A percentile compares a stretch with the other conserved stretches of the same genome.
These are phyloP conservation scores for Ruditapes philippinarum DNA, from an alignment of 1,140 invertebrate genomes.

Conservation along the genomic window DNA sequence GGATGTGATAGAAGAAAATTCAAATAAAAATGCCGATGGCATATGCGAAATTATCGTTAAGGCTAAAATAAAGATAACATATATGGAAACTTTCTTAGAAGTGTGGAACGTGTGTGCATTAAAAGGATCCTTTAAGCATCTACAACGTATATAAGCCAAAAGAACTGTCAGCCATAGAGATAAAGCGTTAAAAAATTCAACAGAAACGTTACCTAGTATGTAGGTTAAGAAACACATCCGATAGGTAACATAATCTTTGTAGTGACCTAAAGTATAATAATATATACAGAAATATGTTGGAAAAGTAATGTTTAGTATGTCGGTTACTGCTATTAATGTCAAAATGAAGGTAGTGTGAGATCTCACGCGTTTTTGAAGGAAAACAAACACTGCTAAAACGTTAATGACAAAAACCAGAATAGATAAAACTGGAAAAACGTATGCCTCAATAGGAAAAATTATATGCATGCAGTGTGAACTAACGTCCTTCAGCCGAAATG, in stretches of 20 bases:
- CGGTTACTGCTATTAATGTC: constrained; percentile 28
- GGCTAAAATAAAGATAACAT: not conserved
- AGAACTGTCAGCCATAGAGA: constrained; percentile 58
- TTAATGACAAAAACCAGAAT: not conserved
- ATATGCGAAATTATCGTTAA: not conserved
- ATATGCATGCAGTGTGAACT: not conserved
- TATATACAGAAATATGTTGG: constrained; percentile 4
- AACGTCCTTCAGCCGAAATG: not conserved
- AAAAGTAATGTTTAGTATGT: constrained; percentile 16
- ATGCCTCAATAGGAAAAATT: not conserved
- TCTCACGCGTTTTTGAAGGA: constrained; percentile 10
- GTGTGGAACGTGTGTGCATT: not conserved
- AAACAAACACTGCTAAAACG: not conserved
- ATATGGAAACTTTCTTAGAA: not conserved
- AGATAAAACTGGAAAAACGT: not conserved
- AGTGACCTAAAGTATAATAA: constrained; percentile 1
- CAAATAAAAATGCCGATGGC: constrained; percentile 18
- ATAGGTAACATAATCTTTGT: not conserved
- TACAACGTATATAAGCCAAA: constrained; percentile 38
- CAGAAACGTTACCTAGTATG: not conserved
- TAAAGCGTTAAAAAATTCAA: constrained; percentile 3
- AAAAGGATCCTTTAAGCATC: constrained; percentile 33
- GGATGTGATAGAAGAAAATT: not conserved
- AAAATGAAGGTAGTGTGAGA: constrained; percentile 37
- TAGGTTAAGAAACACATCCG: constrained; percentile 3